Conservation (phyloP, 2,797 vertebrate genomes). For the Tragelaphus oryx region DNA sequence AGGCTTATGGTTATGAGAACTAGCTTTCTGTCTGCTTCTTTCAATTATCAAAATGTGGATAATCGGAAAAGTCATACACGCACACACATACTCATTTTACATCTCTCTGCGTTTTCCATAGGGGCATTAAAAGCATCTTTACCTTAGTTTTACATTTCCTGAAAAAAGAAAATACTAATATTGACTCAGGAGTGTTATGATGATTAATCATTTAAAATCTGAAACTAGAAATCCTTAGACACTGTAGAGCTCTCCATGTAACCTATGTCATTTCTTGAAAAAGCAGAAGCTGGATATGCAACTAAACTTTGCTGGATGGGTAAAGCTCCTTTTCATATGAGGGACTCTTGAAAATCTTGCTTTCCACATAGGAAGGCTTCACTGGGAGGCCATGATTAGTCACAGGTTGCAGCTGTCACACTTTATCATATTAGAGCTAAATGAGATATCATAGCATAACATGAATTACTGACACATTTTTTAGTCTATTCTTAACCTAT, state of each 20-base stretch:
- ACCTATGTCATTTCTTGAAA: neutral
- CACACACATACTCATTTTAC: neutral
- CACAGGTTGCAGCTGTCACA: slow-evolving; percentile 39
- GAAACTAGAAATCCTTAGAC: slow-evolving; percentile 25
- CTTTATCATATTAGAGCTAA: slow-evolving; percentile 59
- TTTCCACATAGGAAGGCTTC: slow-evolving; percentile 20
- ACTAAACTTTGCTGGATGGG: neutral
- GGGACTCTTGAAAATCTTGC: neutral
- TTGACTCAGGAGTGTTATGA: neutral
- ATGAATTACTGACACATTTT: slow-evolving; percentile 60
- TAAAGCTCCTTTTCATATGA: slow-evolving; percentile 1
- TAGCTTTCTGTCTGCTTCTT: slow-evolving; percentile 30
- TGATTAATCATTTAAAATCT: slow-evolving; percentile 45
- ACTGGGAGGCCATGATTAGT: slow-evolving; percentile 28
- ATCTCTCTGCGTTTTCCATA: neutral
- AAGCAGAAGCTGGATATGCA: neutral
- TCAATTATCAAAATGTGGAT: neutral
- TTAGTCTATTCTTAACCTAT: slow-evolving; percentile 40
- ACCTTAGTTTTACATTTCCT: slow-evolving; percentile 24
- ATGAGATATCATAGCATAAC: slow-evolving; percentile 55
- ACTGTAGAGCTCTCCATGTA: neutral
- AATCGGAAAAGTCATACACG: neutral
- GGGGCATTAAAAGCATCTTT: neutral
- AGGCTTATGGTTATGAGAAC: slow-evolving; percentile 19
- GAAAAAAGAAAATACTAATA: slow-evolving; percentile 35